phyloP scores from a whole-genome alignment of 2,797 vertebrate species.

The Pogoniulus pusillus region DNA sequence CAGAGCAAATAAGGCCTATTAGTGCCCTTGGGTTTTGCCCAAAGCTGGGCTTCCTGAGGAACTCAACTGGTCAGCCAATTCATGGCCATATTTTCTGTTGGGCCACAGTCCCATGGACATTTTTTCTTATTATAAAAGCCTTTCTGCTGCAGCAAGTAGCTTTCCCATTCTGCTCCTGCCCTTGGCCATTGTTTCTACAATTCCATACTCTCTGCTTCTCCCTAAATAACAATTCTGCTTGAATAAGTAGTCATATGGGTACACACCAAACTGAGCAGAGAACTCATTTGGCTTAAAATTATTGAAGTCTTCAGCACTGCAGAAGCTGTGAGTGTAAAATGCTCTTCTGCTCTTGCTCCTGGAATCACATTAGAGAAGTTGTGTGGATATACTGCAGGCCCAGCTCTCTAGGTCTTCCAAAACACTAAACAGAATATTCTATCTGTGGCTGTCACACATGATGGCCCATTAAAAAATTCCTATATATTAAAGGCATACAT shows the following conservation, averaged over 20 bases:
- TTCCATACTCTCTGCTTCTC: neutral
- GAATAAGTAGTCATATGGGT: neutral
- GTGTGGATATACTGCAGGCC: neutral
- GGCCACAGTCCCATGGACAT: neutral
- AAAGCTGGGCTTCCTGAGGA: neutral
- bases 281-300: neutral
- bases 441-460: neutral
- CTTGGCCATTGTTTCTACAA: neutral
- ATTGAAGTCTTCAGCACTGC: neutral
- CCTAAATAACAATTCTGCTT: neutral
- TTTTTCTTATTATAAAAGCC: neutral
- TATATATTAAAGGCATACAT: neutral
- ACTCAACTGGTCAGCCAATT: neutral
- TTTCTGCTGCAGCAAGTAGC: neutral
- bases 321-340: neutral
- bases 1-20: neutral
- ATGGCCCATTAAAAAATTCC: neutral
- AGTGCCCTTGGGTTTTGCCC: neutral
- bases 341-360: neutral
- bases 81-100: neutral
- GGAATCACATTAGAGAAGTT: neutral
- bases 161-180: neutral
- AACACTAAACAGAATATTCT: neutral
- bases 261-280: neutral
- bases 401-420: neutral